Evolutionary conservation across 2,888 invertebrate genomes (phyloP), one percentile per base, ranked within the genome.

Genomic region (Halictus ligatus): DNA sequence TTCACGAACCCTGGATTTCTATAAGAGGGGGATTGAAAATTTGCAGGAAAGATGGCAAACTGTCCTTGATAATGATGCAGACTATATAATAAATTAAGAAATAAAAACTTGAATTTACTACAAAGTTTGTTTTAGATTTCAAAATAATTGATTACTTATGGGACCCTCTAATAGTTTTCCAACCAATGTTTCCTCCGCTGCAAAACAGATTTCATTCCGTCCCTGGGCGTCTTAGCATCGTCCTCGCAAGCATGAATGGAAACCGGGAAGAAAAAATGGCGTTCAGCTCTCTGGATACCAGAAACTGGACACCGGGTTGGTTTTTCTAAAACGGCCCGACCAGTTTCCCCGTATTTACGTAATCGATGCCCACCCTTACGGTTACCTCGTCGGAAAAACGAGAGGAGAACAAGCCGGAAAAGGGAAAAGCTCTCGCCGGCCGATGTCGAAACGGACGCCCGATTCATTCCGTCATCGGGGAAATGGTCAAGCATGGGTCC

Each of bases 401-500:
- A 76, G 50, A 76, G 58, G 15, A n/a, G 58, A 75, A 76, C 69
- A 75, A 50, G 76, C 73, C 80, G 74, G 78, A 75, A 86, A 87
- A 82, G 78, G 69, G 78, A 73, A 83, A 88, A 89, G 69, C 29
- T 75, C 54, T 54, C 21, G 50, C 21, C 64, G 35, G 54, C 15
- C 74, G 80, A 86, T 67, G 78, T 78, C 72, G 81, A 64, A 80
- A 77, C 74, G 67, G 79, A 77, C 40, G 64, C 54, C 67, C 80
- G 76, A 82, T 80, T 80, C 77, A 81, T 84, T 84, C 77, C 76
- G 35, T 82, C 77, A 71, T 60, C 81, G 75, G 35, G 81, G 78
- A 75, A 78, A 89, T 92, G 94, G 94, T 94, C 94, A 94, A 93
- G 92, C 90, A 80, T 46, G 46, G 75, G 64, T 54, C 13, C 29